Base-by-base conservation (phyloP, 2,888 invertebrate species). In the Euclidia mi region DNA sequence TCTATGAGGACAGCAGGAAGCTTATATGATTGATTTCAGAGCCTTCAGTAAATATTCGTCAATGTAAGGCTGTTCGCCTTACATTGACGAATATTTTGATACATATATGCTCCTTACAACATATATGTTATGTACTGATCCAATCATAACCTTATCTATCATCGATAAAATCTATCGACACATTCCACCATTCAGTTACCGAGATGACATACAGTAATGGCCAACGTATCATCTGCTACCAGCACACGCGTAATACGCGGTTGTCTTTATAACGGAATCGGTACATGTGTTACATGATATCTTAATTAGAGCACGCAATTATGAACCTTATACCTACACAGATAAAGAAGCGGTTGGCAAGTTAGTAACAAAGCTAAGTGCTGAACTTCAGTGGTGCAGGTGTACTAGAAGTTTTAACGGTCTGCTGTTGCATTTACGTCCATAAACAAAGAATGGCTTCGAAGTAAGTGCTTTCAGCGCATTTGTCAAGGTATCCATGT, bases 211-310 rank as follows among this genome's bases (percentile, higher is more conserved):
- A 56, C 48, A 56, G 56, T 48, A 48, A 75, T 87, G 88, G 89
- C 90, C 85, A 86, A 87, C 89, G 79, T 78, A 83, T 71, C 72
- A 72, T 72, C 72, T 72, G 84, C 87, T 82, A 76, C 87, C 86
- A 82, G 78, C 87, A 82, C 74, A 75, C 78, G 79, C 79, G 85
- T 88, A 90, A 90, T 90, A 90, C 87, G 78, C 81, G 81, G 79
- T 79, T 82, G 79, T 84, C 87, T 87, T 84, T 74, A 78, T 67
- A 76, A 80, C 77, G 67, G 78, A 76, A 76, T 80, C 70, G 63
- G 67, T 71, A 79, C 75, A 74, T 77, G 58, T 51, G 55, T 47
- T 41, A 56, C 44, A 61, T 67, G 66, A 76, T 70, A 66, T 73
- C 64, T 55, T 72, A 74, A 74, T 76, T 76, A 68, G 60, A 64